Conservation (phyloP, 2,113 vertebrate genomes). For the Hemicordylus capensis region DNA sequence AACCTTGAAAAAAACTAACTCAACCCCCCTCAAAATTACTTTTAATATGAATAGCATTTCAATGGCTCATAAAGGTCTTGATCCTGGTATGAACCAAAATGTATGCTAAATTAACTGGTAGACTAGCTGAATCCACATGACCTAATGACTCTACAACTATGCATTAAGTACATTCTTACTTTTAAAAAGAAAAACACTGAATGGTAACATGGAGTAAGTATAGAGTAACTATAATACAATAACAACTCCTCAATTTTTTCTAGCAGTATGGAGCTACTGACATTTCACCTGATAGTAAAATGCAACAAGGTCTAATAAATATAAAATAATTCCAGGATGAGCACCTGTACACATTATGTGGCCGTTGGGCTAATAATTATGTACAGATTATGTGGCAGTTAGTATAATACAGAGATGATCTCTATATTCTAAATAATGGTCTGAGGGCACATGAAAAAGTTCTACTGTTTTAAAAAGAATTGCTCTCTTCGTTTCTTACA, state of each 20-base stretch:
- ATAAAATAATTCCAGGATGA: not conserved
- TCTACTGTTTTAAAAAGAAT: not conserved
- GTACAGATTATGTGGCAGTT: not conserved
- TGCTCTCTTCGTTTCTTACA: not conserved
- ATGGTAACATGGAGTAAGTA: too few relatives aligned
- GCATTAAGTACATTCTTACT: not conserved
- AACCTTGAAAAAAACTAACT: not conserved
- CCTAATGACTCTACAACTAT: not conserved
- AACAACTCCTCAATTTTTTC: not conserved
- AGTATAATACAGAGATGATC: too few relatives aligned
- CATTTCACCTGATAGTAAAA: not conserved
- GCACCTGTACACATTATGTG: not conserved
- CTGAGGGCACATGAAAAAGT: not conserved
- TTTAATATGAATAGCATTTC: constrained; percentile 45
- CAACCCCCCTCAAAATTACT: constrained; percentile 4
- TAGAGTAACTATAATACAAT: too few relatives aligned
- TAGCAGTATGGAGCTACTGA: not conserved
- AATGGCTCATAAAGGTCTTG: constrained; percentile 31
- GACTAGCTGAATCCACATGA: not conserved
- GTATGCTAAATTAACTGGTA: constrained; percentile 16
- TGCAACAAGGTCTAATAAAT: not conserved
- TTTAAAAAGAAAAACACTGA: not conserved
- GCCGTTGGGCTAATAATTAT: not conserved
- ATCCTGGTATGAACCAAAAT: constrained; percentile 46
- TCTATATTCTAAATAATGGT: not conserved